Evolutionary conservation across 2,113 vertebrate species (phyloP), one percentile per base, ranked within the genome.

Genomic region (Amblyornis subalaris): DNA sequence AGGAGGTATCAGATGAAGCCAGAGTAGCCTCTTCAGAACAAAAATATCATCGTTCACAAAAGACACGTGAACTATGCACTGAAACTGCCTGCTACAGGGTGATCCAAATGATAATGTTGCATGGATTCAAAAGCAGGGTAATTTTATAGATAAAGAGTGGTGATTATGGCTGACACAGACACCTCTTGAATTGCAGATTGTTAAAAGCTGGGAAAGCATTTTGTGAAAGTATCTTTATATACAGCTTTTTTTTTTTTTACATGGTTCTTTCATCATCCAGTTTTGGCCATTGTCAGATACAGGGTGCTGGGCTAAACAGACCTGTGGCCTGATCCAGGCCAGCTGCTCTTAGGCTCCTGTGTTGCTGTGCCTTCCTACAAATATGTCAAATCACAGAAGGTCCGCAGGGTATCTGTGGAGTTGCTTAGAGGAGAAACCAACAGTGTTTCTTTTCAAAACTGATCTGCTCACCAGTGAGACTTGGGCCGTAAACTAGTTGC

Each of bases 321-420:
- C 18, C 33, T 19, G 0, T 42, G 19, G 28, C 22, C 48, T 61
- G 13, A 47, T 21, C 12, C 35, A 44, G 14, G 7, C 61, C 1
- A 0, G 20, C 31, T 91, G 44, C 28, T 62, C 21, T 70, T 24
- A 44, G 18, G 8, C 28, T 53, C 36, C 83, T 64, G 58, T 87
- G 60, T 92, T 85, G 65, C 75, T 53, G 33, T 31, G 40, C 44
- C 93, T 94, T 95, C 51, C 31, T 77, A 53, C 64, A 93, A 94
- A 40, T 69, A 36, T 21, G 24, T 71, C 79, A 93, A 85, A 85
- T 75, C 75, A 85, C 15, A 74, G 74, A 75, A 88, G 17, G 64
- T 74, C 53, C 85, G 47, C 48, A 42, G 47, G 48, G 64, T 74
- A 66, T 73, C 86, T 81, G 61, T 75, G 79, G 61, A 84, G 28